Conservation (phyloP, 2,113 vertebrate species). For the Oncorhynchus nerka region DNA sequence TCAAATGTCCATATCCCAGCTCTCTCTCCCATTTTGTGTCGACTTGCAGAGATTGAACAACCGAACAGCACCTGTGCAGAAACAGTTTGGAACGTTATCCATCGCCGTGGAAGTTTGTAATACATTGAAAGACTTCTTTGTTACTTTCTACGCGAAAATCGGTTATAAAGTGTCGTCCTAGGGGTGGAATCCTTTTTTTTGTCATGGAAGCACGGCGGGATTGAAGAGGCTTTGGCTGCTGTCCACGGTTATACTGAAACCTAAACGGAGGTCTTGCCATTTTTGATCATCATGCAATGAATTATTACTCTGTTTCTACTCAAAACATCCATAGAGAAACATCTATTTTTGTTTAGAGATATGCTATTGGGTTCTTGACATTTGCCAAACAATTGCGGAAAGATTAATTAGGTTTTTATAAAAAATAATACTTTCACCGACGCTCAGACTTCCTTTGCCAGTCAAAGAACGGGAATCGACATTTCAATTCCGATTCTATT, state of each 20-base stretch:
- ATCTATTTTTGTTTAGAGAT: background rate
- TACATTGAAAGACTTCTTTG: conserved; percentile 22
- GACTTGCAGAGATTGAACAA: conserved; percentile 61
- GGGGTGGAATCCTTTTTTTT: conserved; percentile 26
- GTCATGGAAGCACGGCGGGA: conserved; percentile 60
- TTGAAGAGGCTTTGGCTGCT: conserved; percentile 68
- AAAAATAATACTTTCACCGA: conserved; percentile 15
- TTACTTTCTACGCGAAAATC: conserved; percentile 35
- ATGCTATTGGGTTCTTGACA: background rate
- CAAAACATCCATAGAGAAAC: background rate
- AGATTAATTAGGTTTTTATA: conserved; percentile 17
- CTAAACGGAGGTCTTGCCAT: conserved; percentile 50
- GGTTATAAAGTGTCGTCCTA: conserved; percentile 26
- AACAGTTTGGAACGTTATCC: conserved; percentile 33
- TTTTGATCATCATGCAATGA: conserved; percentile 47
- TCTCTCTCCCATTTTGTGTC: conserved; percentile 71
- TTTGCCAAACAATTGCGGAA: conserved; percentile 23
- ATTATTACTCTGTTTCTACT: conserved; percentile 24
- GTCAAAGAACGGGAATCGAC: conserved; percentile 50
- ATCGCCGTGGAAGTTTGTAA: conserved; percentile 31
- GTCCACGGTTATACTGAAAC: conserved; percentile 56
- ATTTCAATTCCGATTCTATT: conserved; percentile 26
- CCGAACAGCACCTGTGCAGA: conserved; percentile 50
- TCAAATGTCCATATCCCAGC: conserved; percentile 77
- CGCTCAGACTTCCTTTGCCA: conserved; percentile 19